phyloP scores from a whole-genome alignment of 2,888 invertebrate species.

The Muscina levida region DNA sequence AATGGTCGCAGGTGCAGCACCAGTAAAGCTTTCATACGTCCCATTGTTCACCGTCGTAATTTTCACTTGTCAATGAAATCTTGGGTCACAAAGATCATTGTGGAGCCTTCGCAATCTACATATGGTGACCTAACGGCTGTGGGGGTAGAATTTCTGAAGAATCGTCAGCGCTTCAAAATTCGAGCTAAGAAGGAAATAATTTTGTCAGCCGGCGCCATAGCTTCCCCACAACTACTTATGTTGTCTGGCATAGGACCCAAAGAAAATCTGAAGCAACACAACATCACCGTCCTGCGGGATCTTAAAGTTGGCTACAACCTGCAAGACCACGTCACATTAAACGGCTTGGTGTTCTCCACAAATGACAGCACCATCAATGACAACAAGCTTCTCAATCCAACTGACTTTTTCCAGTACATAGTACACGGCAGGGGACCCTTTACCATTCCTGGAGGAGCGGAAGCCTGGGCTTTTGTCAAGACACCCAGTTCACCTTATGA shows the following conservation, averaged over 20 bases:
- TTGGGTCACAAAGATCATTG: conserved; percentile 85
- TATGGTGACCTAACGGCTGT: conserved; percentile 77
- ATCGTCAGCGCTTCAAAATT: conserved; percentile 81
- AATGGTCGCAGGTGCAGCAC: conserved; percentile 89
- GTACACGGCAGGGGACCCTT: conserved; percentile 85
- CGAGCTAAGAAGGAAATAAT: conserved; percentile 88
- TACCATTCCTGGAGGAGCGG: conserved; percentile 89
- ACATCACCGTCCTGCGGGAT: conserved; percentile 84
- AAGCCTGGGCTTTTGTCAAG: conserved; percentile 87
- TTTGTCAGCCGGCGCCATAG: conserved; percentile 89
- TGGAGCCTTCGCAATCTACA: conserved; percentile 83
- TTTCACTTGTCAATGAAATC: conserved; percentile 86
- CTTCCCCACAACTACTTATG: conserved; percentile 92
- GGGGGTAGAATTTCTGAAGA: conserved; percentile 87
- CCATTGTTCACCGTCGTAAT: conserved; percentile 84
- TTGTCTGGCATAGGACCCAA: conserved; percentile 89
- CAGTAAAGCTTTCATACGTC: conserved; percentile 88
- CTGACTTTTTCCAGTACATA: conserved; percentile 83
- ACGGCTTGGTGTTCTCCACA: conserved; percentile 86
- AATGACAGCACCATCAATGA: conserved; percentile 86
- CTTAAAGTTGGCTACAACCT: conserved; percentile 90
- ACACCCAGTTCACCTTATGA: conserved; percentile 82
- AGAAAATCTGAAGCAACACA: conserved; percentile 82
- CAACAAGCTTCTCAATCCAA: conserved; percentile 81
- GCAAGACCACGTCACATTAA: conserved; percentile 89